A percentile compares a stretch with the other conserved stretches of the same genome.
Conservation (phyloP, 1,140 invertebrate species). For the Bombus sibiricus region DNA sequence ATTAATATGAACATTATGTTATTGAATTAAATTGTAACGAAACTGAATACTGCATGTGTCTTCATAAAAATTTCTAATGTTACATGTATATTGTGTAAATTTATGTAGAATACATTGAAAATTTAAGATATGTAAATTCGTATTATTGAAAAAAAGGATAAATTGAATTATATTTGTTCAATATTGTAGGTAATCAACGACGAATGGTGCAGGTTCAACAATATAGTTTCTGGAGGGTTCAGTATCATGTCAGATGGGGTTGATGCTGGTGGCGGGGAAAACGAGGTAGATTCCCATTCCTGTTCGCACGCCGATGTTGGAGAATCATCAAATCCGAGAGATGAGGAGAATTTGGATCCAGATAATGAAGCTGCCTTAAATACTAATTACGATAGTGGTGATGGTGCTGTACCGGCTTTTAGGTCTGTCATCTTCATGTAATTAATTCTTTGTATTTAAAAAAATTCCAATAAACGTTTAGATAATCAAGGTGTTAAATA, state of each 20-base stretch:
- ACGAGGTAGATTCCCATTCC: slow-evolving; percentile 82
- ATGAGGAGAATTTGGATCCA: slow-evolving; percentile 78
- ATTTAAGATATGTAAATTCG: neutral
- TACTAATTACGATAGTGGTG: slow-evolving; percentile 86
- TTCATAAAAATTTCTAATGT: neutral
- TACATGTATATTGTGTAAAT: neutral
- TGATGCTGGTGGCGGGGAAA: slow-evolving; percentile 81
- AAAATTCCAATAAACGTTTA: slow-evolving; percentile 41
- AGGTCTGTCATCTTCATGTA: slow-evolving; percentile 69
- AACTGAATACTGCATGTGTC: neutral
- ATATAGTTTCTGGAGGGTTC: slow-evolving; percentile 71
- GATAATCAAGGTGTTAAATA: slow-evolving; percentile 46
- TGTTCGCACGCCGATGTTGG: slow-evolving; percentile 76
- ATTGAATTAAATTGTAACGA: slow-evolving; percentile 1
- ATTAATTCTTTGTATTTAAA: slow-evolving; percentile 34
- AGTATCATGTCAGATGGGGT: slow-evolving; percentile 82
- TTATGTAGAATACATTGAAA: neutral
- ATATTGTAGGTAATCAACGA: slow-evolving; percentile 32
- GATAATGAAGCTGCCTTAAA: slow-evolving; percentile 83
- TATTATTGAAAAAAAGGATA: neutral
- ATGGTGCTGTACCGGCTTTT: slow-evolving; percentile 83
- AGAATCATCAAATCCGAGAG: slow-evolving; percentile 77
- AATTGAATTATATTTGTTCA: neutral
- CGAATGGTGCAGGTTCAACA: slow-evolving; percentile 73
- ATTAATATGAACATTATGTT: neutral